Conservation (phyloP, 2,113 vertebrate species). For the Saguinus midas region DNA sequence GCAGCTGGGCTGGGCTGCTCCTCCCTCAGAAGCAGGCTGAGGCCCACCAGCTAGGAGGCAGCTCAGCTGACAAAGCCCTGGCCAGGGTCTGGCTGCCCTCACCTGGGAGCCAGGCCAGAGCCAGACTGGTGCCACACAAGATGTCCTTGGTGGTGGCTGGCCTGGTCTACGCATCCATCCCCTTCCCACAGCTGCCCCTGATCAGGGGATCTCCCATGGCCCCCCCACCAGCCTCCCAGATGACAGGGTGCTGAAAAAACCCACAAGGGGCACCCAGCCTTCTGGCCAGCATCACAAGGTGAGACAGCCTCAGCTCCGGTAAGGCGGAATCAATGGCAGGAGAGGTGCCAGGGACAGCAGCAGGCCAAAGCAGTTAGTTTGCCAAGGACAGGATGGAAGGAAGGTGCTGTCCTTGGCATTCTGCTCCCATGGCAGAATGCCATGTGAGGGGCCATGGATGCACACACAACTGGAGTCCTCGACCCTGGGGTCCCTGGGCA, state of each 20-base stretch:
- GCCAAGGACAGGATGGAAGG: not conserved
- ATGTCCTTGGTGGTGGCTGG: not conserved
- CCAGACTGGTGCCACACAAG: not conserved
- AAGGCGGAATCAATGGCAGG: not conserved
- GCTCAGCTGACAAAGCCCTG: not conserved
- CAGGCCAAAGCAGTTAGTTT: not conserved
- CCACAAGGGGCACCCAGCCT: not conserved
- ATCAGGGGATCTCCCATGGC: no score
- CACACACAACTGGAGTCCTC: not conserved
- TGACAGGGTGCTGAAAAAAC: not conserved
- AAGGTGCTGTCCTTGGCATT: not conserved
- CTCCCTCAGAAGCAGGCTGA: not conserved
- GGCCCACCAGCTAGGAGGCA: not conserved
- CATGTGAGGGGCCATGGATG: not conserved
- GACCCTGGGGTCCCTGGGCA: not conserved
- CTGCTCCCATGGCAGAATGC: no score
- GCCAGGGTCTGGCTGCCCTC: not conserved
- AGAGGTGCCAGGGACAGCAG: not conserved
- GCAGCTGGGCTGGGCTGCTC: no score
- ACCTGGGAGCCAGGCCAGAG: not conserved
- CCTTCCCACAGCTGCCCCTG: not conserved
- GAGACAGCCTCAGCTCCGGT: not conserved
- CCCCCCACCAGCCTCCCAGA: not conserved
- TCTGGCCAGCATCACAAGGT: not conserved
- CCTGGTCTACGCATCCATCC: not conserved